A percentile compares a stretch with the other conserved stretches of the same genome.
These are phyloP conservation scores for Miichthys miiuy DNA, from an alignment of 2,797 vertebrate genomes.

Conservation along the genomic window DNA sequence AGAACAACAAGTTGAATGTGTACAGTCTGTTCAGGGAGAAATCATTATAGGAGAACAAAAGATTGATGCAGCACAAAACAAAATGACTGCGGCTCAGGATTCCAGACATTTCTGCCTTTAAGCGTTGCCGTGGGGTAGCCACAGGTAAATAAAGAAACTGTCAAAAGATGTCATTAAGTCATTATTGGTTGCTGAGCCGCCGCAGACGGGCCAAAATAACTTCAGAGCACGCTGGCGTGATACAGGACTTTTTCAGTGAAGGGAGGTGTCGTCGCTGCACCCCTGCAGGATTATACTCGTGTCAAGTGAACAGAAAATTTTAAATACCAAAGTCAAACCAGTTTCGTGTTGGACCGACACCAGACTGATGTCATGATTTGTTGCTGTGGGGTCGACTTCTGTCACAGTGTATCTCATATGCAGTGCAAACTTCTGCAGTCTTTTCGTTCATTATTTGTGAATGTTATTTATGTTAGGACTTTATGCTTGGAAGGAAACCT, in stretches of 20 bases:
- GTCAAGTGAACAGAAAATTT: not conserved
- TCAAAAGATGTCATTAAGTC: not conserved
- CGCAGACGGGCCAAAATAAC: not conserved
- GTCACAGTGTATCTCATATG: no score
- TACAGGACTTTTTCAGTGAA: not conserved
- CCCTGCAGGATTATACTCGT: not conserved
- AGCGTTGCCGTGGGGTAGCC: not conserved
- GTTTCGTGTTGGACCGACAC: not conserved
- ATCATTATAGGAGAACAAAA: no score
- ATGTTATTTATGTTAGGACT: no score
- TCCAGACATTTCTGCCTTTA: not conserved
- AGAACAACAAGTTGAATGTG: not conserved
- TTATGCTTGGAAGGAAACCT: no score
- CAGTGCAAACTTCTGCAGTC: no score
- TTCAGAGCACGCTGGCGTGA: not conserved
- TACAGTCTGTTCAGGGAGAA: not conserved
- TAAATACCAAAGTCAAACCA: not conserved
- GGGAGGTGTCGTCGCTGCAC: not conserved
- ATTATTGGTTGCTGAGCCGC: not conserved
- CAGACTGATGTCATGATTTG: not conserved
- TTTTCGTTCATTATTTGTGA: no score
- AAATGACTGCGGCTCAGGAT: not conserved
- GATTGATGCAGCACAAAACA: not conserved
- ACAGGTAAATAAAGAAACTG: constrained; percentile 16
- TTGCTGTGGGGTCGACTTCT: no score